Evolutionary conservation across 1,140 invertebrate genomes (phyloP), one percentile per base, ranked within the genome.

Genomic region (Drosophila simulans): DNA sequence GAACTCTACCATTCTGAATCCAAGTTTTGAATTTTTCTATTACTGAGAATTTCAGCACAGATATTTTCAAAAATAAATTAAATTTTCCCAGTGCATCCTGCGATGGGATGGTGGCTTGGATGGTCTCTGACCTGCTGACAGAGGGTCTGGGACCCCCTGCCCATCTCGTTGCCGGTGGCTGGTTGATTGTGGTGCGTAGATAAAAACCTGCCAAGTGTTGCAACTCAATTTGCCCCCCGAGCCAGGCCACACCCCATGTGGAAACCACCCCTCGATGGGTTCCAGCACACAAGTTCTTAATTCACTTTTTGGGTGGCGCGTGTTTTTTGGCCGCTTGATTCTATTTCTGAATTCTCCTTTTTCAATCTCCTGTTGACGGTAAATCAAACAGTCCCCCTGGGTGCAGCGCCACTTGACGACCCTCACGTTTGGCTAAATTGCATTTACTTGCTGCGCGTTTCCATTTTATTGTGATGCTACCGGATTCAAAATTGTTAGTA

Each of bases 301-400:
- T 89, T 89, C 84, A 89, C 80, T 89, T 89, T 89, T 84, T 89
- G 73, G 73, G 77, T 64, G 68, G 56, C 74, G 52, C 46, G 40
- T 58, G 31, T 76, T 73, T 72, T 71, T 59, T 58, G 34, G 43
- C 22, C 49, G 58, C 72, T 55, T 52, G 48, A 55, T 57, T 65
- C 31, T 37, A 31, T 46, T 55, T 62, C 45, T 48, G 10, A 40
- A 48, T 15, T 49, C 54, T 55, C 76, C 76, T 79, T 86, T 86
- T 89, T 89, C 88, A 89, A 89, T 89, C 84, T 89, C 84, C 84
- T 84, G 84, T 84, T 89, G 84, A 89, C 85, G 84, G 84, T 89
- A 89, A 89, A 89, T 89, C 84, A 89, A 89, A 90, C 85, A 64
- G 85, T 90, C 80, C 85, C 84, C 80, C 80, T 88, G 84, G 84